Evolutionary conservation across 2,888 invertebrate genomes (phyloP).

Genomic region (Scaptomyza tumidula): DNA sequence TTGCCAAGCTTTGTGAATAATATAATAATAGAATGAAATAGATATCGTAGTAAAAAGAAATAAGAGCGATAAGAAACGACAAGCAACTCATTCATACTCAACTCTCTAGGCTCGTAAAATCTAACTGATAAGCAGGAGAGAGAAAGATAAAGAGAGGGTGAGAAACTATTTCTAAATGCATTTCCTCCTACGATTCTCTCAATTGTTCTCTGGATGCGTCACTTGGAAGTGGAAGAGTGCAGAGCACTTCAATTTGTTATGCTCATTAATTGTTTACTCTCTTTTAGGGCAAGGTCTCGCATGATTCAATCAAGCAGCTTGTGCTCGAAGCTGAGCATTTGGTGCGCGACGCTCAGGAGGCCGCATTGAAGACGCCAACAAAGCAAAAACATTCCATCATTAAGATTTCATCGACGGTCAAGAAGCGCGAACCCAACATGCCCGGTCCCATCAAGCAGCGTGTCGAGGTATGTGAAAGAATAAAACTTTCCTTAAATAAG

Average conservation of each 20-base stretch:
- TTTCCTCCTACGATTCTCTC: conserved; percentile 24
- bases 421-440: conserved; percentile 83
- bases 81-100: neutral
- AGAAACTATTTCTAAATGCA: conserved; percentile 12
- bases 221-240: conserved; percentile 7
- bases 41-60: neutral
- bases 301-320: conserved; percentile 89
- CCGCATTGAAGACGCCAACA: conserved; percentile 83
- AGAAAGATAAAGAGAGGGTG: conserved; percentile 7
- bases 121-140: neutral
- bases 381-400: conserved; percentile 82
- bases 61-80: conserved; percentile 4
- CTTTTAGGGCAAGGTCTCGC: conserved; percentile 84
- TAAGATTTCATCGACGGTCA: conserved; percentile 83
- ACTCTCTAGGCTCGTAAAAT: too few relatives aligned
- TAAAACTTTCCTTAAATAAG: neutral
- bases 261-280: conserved; percentile 59
- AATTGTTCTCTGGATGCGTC: conserved; percentile 33
- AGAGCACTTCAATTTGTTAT: conserved; percentile 52
- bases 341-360: conserved; percentile 86
- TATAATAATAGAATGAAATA: neutral
- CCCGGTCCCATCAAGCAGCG: conserved; percentile 84
- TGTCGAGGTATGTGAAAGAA: conserved; percentile 79
- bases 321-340: conserved; percentile 93
- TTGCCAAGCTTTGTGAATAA: conserved; percentile 7